Evolutionary conservation across 2,113 vertebrate genomes (phyloP).

Genomic region (Xenopus laevis): DNA sequence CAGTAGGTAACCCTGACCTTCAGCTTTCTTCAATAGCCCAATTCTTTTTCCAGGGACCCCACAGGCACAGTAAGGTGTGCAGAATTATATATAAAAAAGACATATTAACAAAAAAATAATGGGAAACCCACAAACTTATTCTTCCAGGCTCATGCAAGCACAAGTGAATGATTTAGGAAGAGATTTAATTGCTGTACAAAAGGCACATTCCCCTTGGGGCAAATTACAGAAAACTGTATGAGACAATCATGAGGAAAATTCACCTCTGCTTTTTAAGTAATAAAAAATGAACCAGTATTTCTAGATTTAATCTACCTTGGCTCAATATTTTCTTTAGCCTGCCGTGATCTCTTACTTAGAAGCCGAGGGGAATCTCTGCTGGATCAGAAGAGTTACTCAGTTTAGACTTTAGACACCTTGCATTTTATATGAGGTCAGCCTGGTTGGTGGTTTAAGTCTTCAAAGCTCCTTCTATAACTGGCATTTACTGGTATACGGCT

Average conservation of each 20-base stretch:
- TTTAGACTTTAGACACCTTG: slow-evolving; percentile 58
- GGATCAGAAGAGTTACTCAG: slow-evolving; percentile 56
- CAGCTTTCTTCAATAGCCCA: slow-evolving; percentile 55
- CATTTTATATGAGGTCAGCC: slow-evolving; percentile 72
- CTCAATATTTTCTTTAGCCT: slow-evolving; percentile 58
- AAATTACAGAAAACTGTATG: slow-evolving; percentile 69
- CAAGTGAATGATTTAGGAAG: neutral
- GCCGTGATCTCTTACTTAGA: slow-evolving; percentile 50
- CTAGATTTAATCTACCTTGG: slow-evolving; percentile 49
- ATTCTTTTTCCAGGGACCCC: slow-evolving; percentile 56
- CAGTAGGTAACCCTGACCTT: slow-evolving; percentile 76
- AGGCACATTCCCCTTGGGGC: slow-evolving; percentile 61
- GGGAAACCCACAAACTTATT: neutral
- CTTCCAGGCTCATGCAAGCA: neutral
- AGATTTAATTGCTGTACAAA: slow-evolving; percentile 39
- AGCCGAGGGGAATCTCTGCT: slow-evolving; percentile 56
- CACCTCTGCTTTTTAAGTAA: slow-evolving; percentile 58
- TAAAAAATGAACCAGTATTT: slow-evolving; percentile 55
- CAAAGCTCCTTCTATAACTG: slow-evolving; percentile 68
- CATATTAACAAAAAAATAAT: too few relatives aligned
- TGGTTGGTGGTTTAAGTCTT: slow-evolving; percentile 65
- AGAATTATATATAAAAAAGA: too few relatives aligned
- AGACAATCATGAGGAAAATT: slow-evolving; percentile 59
- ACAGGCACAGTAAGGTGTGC: slow-evolving; percentile 45
- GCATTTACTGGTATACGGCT: slow-evolving; percentile 57